Conservation (phyloP, 1,140 invertebrate species). For the Ceratitis capitata region DNA sequence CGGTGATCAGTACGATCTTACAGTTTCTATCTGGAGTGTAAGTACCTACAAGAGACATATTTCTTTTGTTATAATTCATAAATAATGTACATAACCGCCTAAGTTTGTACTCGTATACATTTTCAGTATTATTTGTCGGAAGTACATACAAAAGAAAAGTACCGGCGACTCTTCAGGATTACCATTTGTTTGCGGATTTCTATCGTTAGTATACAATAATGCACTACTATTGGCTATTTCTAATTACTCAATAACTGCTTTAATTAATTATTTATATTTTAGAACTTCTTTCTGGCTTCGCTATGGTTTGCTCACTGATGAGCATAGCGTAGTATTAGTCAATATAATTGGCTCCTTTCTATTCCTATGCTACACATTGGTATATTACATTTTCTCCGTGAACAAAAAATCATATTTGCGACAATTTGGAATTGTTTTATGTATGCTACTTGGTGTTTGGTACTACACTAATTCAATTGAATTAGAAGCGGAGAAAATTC, state of each 20-base stretch:
- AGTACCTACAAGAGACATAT: slow-evolving; percentile 40
- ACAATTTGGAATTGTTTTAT: slow-evolving; percentile 54
- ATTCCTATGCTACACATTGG: slow-evolving; percentile 71
- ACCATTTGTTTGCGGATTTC: slow-evolving; percentile 79
- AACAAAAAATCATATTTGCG: slow-evolving; percentile 58
- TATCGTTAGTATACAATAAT: slow-evolving; percentile 72
- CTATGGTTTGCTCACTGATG: slow-evolving; percentile 74
- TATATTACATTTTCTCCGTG: slow-evolving; percentile 71
- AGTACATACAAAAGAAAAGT: slow-evolving; percentile 63
- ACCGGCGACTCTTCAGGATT: slow-evolving; percentile 72
- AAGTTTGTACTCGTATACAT: too few relatives aligned
- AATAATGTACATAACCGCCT: too few relatives aligned
- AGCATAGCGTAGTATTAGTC: slow-evolving; percentile 72
- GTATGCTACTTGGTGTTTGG: slow-evolving; percentile 52
- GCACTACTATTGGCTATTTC: not conserved
- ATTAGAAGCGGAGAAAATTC: slow-evolving; percentile 50
- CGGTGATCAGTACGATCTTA: slow-evolving; percentile 74
- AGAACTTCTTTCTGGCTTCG: slow-evolving; percentile 70
- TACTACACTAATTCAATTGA: slow-evolving; percentile 52
- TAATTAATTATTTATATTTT: too few relatives aligned
- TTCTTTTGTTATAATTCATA: too few relatives aligned
- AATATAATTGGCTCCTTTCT: slow-evolving; percentile 73
- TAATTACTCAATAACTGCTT: not conserved
- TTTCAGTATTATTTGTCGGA: slow-evolving; percentile 58
- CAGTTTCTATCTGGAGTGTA: slow-evolving; percentile 74